phyloP scores from a whole-genome alignment of 64 coral and sea anemone genomes.

The Stichodactyla mertensii region DNA sequence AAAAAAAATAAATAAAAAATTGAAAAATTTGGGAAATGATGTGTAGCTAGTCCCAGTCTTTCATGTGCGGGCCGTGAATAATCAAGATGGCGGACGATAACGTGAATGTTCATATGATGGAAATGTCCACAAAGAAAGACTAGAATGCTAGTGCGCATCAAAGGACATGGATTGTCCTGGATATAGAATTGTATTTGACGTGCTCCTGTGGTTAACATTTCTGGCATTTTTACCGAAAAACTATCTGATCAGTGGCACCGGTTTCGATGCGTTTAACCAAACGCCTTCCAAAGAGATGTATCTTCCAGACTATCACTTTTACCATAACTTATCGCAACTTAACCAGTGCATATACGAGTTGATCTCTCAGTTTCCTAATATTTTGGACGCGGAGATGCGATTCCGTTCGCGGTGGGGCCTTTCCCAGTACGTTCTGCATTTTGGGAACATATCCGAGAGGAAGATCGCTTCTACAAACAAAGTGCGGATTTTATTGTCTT shows the following conservation, averaged over 20 bases:
- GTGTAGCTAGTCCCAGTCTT: background rate
- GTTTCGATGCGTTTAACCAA: conserved; percentile 46
- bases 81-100: conserved; percentile 1
- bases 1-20: too few relatives aligned
- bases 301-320: conserved; percentile 63
- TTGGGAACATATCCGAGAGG: conserved; percentile 59
- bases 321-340: conserved; percentile 74
- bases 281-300: conserved; percentile 51
- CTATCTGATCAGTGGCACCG: conserved; percentile 1
- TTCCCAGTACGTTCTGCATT: conserved; percentile 68
- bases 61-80: background rate
- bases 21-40: too few relatives aligned
- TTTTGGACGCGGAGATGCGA: conserved; percentile 70
- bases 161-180: conserved; percentile 24
- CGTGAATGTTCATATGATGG: background rate
- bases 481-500: conserved; percentile 67
- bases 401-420: conserved; percentile 74
- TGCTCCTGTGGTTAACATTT: background rate
- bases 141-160: background rate
- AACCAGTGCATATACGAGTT: conserved; percentile 66
- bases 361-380: conserved; percentile 46
- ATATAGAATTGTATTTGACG: background rate
- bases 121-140: background rate
- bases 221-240: conserved; percentile 12
- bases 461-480: conserved; percentile 26